A percentile compares a stretch with the other conserved stretches of the same genome.
Conservation (phyloP, 2,888 invertebrate species). For the Apeira syringaria region DNA sequence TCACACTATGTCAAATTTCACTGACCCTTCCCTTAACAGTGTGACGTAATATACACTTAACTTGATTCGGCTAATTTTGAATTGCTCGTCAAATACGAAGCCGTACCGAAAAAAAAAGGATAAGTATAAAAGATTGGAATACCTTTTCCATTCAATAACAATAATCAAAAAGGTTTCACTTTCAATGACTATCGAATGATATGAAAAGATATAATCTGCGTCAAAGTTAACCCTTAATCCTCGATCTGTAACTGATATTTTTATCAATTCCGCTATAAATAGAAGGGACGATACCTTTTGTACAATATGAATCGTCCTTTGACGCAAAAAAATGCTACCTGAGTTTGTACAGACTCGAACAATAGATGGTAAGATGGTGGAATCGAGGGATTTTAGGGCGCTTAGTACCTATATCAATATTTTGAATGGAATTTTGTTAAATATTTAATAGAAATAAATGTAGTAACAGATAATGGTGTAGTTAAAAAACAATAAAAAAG, state of each 20-base stretch:
- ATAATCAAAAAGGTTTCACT: not conserved
- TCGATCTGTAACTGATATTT: constrained; percentile 22
- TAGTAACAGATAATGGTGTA: no score
- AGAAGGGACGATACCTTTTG: constrained; percentile 17
- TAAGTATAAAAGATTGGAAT: not conserved
- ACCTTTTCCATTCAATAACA: not conserved
- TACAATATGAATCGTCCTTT: constrained; percentile 8
- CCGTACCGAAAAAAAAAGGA: no score
- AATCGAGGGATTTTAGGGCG: constrained; percentile 1
- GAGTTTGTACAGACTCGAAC: constrained; percentile 11
- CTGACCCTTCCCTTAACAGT: no score
- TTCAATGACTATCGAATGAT: constrained; percentile 6
- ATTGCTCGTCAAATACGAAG: no score
- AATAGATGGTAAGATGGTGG: constrained; percentile 3
- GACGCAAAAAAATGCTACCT: constrained; percentile 26
- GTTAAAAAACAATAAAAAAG: no score
- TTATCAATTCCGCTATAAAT: constrained; percentile 15
- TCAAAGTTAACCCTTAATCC: constrained; percentile 15
- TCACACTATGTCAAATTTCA: no score
- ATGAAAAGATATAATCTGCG: constrained; percentile 10
- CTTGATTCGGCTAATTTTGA: no score
- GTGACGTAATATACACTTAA: no score
- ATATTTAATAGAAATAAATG: no score
- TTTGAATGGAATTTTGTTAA: no score
- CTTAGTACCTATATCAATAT: no score